Evolutionary conservation across 2,888 invertebrate genomes (phyloP), one percentile per base, ranked within the genome.

Genomic region (Petrolisthes manimaculis): DNA sequence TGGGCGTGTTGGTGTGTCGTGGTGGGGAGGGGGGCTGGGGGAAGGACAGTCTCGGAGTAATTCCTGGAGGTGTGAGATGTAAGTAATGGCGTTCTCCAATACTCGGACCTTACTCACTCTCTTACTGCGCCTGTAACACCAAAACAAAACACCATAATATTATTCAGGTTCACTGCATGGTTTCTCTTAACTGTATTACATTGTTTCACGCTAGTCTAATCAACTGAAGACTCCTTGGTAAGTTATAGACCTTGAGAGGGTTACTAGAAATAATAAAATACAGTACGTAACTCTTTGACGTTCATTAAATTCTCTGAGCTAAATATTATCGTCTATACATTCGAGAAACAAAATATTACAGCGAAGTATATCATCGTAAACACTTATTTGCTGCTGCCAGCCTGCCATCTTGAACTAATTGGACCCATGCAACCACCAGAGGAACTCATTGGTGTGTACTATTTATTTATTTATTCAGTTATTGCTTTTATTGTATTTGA

Each of bases 91-190:
- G 91, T 94, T 94, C 92, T 94, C 93, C 79, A 95, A 92, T 2
- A 95, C 95, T 92, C 95, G 95, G 86, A 95, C 95, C 93, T 95
- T 95, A 91, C 95, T 95, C 82, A 95, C 93, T 81, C 95, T 92
- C 92, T 95, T 95, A 75, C 93, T 94, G 91, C 94, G 94, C 67
- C 92, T 90, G 93, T 92, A 71, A 91, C 51, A 54, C 24, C 61
- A 5, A 78, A 5, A 9, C 18, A n/a, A 12, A 14, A 54, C 54
- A 79, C 78, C 51, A 55, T 2, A 54, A 51, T n/a, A 51, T n/a
- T 53, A 14, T 37, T 37, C 37, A 37, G 37, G 37, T 37, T 37
- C 37, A 37, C 37, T 37, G 6, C 51, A 2, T n/a, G 51, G 53
- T 9, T 21, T 37, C 8, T 21, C 14, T 53, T 53, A 12, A 51